These are phyloP conservation scores for Nylanderia fulva DNA, from an alignment of 1,140 invertebrate species.

Conservation along the genomic window DNA sequence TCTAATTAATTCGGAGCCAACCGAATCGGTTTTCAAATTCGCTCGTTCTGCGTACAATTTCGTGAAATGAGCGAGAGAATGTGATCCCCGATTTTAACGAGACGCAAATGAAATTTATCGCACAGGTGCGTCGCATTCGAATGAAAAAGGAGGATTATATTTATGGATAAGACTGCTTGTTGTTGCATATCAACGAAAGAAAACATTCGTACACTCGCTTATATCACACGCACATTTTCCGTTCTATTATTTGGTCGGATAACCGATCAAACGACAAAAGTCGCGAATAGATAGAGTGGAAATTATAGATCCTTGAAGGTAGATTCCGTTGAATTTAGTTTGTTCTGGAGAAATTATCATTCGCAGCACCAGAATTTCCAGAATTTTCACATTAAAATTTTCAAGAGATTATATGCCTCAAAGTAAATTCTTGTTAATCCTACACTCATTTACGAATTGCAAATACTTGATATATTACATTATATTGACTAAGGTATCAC, in stretches of 20 bases:
- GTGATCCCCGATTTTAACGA: conserved; percentile 20
- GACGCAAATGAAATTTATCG: conserved; percentile 32
- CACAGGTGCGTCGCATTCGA: background rate
- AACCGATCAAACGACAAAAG: conserved; percentile 19
- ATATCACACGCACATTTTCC: background rate
- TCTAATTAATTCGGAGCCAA: conserved; percentile 42
- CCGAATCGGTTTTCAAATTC: conserved; percentile 20
- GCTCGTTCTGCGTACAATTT: conserved; percentile 11
- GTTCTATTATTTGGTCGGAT: background rate
- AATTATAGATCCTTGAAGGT: background rate
- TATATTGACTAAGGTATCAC: background rate
- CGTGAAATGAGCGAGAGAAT: background rate
- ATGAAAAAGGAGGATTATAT: conserved; percentile 19
- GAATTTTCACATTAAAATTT: background rate
- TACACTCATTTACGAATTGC: background rate
- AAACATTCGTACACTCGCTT: conserved; percentile 27
- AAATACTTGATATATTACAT: background rate
- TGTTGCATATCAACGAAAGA: conserved; percentile 41
- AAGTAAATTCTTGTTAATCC: background rate
- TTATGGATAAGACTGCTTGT: background rate
- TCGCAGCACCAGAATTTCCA: background rate
- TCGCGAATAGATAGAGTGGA: background rate
- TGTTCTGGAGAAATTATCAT: too few species aligned
- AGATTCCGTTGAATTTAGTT: too few species aligned
- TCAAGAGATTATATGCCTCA: too few species aligned